Percentiles rank a stretch among this genome's conserved stretches.
Evolutionary conservation across 2,113 vertebrate genomes (phyloP).

Genomic region (Galemys pyrenaicus): DNA sequence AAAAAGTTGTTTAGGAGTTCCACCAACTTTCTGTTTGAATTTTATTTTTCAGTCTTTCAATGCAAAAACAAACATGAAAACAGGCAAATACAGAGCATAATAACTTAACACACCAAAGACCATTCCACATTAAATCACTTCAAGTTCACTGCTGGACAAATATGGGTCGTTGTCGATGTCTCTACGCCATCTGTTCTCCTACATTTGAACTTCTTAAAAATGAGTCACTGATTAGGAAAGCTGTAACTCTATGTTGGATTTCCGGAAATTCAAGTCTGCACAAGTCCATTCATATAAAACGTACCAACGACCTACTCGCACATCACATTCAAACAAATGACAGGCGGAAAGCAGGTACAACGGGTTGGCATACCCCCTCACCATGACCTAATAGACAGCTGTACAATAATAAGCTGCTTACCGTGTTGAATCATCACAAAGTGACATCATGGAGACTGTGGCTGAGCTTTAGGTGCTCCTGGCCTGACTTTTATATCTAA

Average conservation of each 20-base stretch:
- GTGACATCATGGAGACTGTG: not conserved
- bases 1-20: not conserved
- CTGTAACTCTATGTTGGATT: not conserved
- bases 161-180: not conserved
- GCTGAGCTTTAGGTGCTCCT: not conserved
- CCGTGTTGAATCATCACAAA: not conserved
- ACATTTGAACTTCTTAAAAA: slow-evolving; percentile 5
- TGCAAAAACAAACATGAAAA: not conserved
- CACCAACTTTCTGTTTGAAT: slow-evolving; percentile 8
- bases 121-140: not conserved
- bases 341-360: slow-evolving; percentile 59
- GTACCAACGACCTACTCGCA: slow-evolving; percentile 33
- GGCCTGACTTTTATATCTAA: not conserved
- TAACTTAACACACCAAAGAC: not conserved
- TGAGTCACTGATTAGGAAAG: slow-evolving; percentile 65
- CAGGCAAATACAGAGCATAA: not conserved
- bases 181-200: not conserved
- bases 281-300: slow-evolving; percentile 59
- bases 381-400: not conserved
- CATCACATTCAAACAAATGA: slow-evolving; percentile 61
- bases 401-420: not conserved
- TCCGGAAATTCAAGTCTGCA: slow-evolving; percentile 52
- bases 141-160: not conserved
- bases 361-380: slow-evolving; percentile 47
- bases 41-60: not conserved